Evolutionary conservation across 1,140 invertebrate genomes (phyloP).

Genomic region (Drosophila athabasca): DNA sequence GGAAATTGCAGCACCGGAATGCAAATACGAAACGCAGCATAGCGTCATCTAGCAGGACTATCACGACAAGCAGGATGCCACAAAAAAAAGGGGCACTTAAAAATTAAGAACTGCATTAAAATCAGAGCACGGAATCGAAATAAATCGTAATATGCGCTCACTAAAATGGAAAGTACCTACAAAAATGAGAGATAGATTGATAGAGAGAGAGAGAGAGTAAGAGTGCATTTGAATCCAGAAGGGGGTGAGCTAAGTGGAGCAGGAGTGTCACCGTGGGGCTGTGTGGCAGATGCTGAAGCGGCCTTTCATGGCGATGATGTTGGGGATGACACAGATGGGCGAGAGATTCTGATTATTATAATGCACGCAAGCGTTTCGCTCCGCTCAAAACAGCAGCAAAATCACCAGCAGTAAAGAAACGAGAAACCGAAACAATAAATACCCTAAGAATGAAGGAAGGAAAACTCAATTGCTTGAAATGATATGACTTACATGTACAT

Average conservation of each 20-base stretch:
- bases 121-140: slow-evolving; percentile 17
- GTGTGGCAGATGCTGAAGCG: no score
- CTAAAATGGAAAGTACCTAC: slow-evolving; percentile 11
- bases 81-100: slow-evolving; percentile 24
- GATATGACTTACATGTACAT: no score
- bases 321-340: slow-evolving; percentile 25
- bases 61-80: slow-evolving; percentile 35
- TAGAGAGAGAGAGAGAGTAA: no score
- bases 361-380: slow-evolving; percentile 48
- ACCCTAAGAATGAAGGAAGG: no score
- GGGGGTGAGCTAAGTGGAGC: no score
- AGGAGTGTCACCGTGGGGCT: no score
- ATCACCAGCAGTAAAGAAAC: slow-evolving; percentile 13
- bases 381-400: slow-evolving; percentile 39
- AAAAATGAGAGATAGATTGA: background rate
- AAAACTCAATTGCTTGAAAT: no score
- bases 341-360: slow-evolving; percentile 51
- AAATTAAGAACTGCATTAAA: slow-evolving; percentile 42
- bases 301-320: slow-evolving; percentile 14
- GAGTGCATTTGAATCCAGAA: no score
- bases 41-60: background rate
- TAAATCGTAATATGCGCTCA: slow-evolving; percentile 28
- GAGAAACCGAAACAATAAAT: slow-evolving; percentile 12
- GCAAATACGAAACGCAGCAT: slow-evolving; percentile 7
- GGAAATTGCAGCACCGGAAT: slow-evolving; percentile 29